A percentile compares a stretch with the other conserved stretches of the same genome.
phyloP scores from a whole-genome alignment of 2,113 vertebrate genomes.

The Tylochromis polylepis region DNA sequence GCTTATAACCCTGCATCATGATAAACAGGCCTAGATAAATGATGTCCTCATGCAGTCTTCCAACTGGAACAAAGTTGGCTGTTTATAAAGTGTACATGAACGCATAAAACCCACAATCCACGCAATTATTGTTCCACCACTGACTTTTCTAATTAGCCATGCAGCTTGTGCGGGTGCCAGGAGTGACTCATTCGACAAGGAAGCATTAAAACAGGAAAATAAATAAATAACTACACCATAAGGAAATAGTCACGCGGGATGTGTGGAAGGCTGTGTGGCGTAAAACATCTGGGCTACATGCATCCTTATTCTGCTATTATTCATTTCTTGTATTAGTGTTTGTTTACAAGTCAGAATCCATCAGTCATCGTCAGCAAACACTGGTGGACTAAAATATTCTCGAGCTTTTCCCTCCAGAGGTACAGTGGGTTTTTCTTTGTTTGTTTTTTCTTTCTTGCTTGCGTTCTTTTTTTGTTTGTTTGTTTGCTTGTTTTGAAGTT shows the following conservation, averaged over 20 bases:
- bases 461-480: neutral
- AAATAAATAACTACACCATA: neutral
- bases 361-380: neutral
- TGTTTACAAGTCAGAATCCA: neutral
- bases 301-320: neutral
- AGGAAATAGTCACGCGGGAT: slow-evolving; percentile 9
- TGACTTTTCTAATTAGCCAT: slow-evolving; percentile 24
- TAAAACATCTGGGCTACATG: slow-evolving; percentile 10
- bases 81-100: neutral
- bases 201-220: slow-evolving; percentile 9
- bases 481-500: neutral
- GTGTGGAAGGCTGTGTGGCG: neutral
- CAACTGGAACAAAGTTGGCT: slow-evolving; percentile 1
- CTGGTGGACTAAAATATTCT: neutral
- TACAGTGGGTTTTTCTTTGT: neutral
- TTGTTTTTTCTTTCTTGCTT: too few species aligned
- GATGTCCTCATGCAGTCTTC: neutral
- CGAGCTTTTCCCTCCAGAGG: neutral
- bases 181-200: slow-evolving; percentile 32
- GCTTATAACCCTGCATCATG: neutral
- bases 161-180: slow-evolving; percentile 20
- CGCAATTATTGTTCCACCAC: neutral
- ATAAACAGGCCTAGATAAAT: neutral
- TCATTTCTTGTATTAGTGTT: neutral
- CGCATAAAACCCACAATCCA: neutral